Conservation (phyloP, 2,888 invertebrate genomes). For the Pammene fasciana region DNA sequence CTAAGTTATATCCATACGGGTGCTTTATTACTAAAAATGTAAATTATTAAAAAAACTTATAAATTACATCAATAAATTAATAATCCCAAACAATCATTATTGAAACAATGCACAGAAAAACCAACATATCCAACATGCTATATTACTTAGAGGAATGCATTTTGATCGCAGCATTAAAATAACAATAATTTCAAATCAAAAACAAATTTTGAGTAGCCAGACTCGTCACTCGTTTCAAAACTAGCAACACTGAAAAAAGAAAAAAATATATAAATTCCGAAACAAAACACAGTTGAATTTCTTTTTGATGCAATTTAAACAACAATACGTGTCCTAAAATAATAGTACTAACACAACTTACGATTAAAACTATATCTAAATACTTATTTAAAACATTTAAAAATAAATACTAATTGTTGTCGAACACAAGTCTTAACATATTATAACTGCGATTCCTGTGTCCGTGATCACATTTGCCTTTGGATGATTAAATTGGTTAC, state of each 20-base stretch:
- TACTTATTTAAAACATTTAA: conserved; percentile 32
- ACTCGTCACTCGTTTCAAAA: conserved; percentile 21
- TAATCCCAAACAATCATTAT: conserved; percentile 66
- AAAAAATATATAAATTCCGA: conserved; percentile 58
- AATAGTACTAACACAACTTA: conserved; percentile 43
- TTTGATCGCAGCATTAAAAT: conserved; percentile 45
- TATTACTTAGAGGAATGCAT: conserved; percentile 51
- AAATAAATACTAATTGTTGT: conserved; percentile 45
- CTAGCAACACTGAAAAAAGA: conserved; percentile 25
- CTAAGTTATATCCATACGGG: conserved; percentile 48
- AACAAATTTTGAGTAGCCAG: conserved; percentile 26
- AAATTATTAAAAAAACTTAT: conserved; percentile 77
- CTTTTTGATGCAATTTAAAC: conserved; percentile 41
- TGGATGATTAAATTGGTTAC: conserved; percentile 13
- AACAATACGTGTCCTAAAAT: conserved; percentile 33
- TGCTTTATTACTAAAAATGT: conserved; percentile 77
- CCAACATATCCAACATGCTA: conserved; percentile 45
- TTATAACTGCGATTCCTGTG: conserved; percentile 25
- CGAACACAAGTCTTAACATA: conserved; percentile 43
- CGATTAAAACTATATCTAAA: conserved; percentile 41
- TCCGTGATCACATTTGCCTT: conserved; percentile 18
- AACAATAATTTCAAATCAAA: conserved; percentile 33
- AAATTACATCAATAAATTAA: conserved; percentile 74
- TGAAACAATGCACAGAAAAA: conserved; percentile 44
- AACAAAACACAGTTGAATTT: conserved; percentile 58